Percentiles rank a stretch among this genome's conserved stretches.
Evolutionary conservation across 2,888 invertebrate genomes (phyloP).

Genomic region (Microchrysa polita): DNA sequence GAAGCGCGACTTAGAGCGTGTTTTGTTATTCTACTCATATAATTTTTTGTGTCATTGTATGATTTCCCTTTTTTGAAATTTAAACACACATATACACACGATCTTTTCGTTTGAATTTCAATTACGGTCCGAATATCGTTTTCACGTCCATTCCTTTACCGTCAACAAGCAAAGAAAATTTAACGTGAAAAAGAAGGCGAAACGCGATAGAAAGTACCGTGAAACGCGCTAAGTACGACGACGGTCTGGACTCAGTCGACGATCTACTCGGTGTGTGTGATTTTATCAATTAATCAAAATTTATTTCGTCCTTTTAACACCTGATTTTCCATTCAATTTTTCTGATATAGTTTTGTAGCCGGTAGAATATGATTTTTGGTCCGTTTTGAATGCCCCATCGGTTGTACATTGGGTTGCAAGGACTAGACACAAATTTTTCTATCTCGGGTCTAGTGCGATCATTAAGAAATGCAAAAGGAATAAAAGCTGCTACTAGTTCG

Average conservation of each 20-base stretch:
- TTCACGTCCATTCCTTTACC: constrained; percentile 27
- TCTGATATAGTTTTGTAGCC: neutral
- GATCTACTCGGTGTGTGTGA: neutral
- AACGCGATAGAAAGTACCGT: constrained; percentile 1
- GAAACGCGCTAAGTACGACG: constrained; percentile 13
- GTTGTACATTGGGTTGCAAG: neutral
- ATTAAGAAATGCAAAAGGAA: neutral
- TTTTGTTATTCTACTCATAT: constrained; percentile 65
- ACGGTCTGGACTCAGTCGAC: constrained; percentile 4
- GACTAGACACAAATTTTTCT: neutral
- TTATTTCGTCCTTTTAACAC: neutral
- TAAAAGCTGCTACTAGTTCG: neutral
- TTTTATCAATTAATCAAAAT: neutral
- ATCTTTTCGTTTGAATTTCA: constrained; percentile 43
- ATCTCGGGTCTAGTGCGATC: neutral
- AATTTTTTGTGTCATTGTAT: constrained; percentile 66
- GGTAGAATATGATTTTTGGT: constrained; percentile 4
- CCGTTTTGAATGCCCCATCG: neutral
- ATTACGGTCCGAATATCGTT: constrained; percentile 46
- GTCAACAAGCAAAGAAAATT: constrained; percentile 22
- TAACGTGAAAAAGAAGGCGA: constrained; percentile 7
- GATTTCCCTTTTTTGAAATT: constrained; percentile 61
- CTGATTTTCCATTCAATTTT: neutral
- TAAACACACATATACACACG: no score
- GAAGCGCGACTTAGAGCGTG: constrained; percentile 64